These are phyloP conservation scores for Tetropium fuscum DNA, from an alignment of 2,888 invertebrate species.

Conservation along the genomic window DNA sequence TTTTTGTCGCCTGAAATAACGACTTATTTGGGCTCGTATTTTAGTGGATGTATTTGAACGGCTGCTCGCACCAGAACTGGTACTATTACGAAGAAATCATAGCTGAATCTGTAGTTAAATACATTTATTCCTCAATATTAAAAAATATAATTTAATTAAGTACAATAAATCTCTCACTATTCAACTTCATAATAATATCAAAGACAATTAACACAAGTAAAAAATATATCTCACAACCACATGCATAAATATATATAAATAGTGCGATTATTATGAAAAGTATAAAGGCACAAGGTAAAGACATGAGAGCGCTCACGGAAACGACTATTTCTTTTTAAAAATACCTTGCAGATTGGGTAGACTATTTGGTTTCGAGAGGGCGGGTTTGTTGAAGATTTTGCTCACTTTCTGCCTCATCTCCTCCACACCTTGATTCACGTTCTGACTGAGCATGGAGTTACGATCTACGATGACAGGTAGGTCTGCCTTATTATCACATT, in stretches of 20 bases:
- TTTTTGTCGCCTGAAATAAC: too few species aligned
- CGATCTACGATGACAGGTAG: constrained; percentile 31
- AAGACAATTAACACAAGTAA: constrained; percentile 18
- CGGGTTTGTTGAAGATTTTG: constrained; percentile 69
- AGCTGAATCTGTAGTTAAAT: constrained; percentile 10
- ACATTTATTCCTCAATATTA: constrained; percentile 16
- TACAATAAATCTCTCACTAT: constrained; percentile 40
- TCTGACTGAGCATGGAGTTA: constrained; percentile 55
- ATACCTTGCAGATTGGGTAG: constrained; percentile 64
- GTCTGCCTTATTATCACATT: constrained; percentile 68
- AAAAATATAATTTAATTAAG: constrained; percentile 44
- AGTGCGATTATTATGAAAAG: constrained; percentile 7
- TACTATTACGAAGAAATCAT: too few species aligned
- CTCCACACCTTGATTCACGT: constrained; percentile 70
- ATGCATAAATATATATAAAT: constrained; percentile 26
- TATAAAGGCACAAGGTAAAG: constrained; percentile 21
- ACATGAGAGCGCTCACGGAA: not conserved
- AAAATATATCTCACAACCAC: constrained; percentile 32
- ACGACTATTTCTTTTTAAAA: constrained; percentile 65
- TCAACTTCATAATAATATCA: constrained; percentile 37
- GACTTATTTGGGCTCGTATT: too few species aligned
- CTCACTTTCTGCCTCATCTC: constrained; percentile 72
- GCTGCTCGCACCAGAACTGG: too few species aligned
- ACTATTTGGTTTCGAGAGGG: constrained; percentile 61
- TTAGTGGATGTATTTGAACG: too few species aligned